These are phyloP conservation scores for Emydoidea blandingii DNA, from an alignment of 2,797 vertebrate genomes.

Conservation along the genomic window DNA sequence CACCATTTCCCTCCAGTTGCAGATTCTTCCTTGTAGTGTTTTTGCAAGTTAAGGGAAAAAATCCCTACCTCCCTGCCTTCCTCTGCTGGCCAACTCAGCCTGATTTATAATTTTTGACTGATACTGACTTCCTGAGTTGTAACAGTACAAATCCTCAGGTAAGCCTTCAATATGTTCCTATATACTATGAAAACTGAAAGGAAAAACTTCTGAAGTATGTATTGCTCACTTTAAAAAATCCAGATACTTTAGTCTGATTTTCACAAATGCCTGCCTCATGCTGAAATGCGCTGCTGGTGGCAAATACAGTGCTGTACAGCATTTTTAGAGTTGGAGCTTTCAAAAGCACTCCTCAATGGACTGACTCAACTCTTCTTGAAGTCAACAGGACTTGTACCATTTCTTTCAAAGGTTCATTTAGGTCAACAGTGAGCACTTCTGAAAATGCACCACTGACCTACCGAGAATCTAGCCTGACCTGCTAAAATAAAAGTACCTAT, in stretches of 20 bases:
- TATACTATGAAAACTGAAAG: not conserved
- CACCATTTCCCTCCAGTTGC: not conserved
- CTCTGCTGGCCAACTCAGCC: not conserved
- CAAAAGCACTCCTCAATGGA: not conserved
- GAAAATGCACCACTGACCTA: not conserved
- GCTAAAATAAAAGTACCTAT: not conserved
- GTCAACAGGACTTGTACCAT: not conserved
- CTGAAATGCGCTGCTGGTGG: no score
- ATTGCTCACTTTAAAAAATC: not conserved
- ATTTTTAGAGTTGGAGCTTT: not conserved
- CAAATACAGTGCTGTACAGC: not conserved
- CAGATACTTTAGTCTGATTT: not conserved
- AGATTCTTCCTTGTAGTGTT: not conserved
- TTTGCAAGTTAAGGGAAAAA: not conserved
- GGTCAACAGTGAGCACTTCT: not conserved
- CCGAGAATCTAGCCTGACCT: not conserved
- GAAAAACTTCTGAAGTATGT: not conserved
- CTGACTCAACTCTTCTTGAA: not conserved
- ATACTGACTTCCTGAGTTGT: not conserved
- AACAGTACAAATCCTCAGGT: not conserved
- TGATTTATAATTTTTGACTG: not conserved
- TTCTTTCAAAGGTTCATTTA: not conserved
- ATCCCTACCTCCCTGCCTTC: not conserved
- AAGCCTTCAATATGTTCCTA: not conserved
- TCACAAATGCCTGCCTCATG: not conserved